Conservation (phyloP, 1,140 invertebrate genomes). For the Cherax quadricarinatus region DNA sequence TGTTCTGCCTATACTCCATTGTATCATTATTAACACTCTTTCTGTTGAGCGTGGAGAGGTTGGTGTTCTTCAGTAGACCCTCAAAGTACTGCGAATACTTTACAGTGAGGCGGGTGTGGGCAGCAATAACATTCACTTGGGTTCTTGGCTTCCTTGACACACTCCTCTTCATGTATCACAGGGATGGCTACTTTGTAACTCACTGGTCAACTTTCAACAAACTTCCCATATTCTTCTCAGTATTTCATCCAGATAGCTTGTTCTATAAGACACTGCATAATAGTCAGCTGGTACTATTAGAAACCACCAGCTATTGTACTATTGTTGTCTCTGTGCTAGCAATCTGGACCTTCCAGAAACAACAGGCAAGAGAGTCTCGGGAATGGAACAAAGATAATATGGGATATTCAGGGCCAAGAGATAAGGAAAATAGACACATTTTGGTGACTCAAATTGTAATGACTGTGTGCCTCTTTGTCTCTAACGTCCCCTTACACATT, state of each 20-base stretch:
- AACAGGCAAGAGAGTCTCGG: background rate
- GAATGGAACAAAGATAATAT: conserved; percentile 38
- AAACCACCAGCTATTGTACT: background rate
- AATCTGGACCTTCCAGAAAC: conserved; percentile 16
- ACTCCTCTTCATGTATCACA: background rate
- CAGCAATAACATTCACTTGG: background rate
- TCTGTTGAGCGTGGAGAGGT: conserved; percentile 33
- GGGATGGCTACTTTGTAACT: background rate
- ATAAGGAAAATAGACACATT: conserved; percentile 8
- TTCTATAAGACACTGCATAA: background rate
- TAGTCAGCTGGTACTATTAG: background rate
- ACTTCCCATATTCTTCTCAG: background rate
- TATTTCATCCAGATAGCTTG: background rate
- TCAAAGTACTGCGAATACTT: conserved; percentile 31
- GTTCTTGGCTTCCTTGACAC: background rate
- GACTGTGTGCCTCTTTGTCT: background rate
- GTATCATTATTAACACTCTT: conserved; percentile 31
- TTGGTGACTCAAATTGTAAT: conserved; percentile 15
- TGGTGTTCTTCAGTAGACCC: background rate
- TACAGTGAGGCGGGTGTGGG: background rate
- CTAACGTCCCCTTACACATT: background rate
- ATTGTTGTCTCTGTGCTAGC: conserved; percentile 17
- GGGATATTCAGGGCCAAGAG: background rate
- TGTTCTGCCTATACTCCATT: background rate
- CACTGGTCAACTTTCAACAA: conserved; percentile 10